phyloP scores from a whole-genome alignment of 2,113 vertebrate species.

The Gasterosteus nipponicus region DNA sequence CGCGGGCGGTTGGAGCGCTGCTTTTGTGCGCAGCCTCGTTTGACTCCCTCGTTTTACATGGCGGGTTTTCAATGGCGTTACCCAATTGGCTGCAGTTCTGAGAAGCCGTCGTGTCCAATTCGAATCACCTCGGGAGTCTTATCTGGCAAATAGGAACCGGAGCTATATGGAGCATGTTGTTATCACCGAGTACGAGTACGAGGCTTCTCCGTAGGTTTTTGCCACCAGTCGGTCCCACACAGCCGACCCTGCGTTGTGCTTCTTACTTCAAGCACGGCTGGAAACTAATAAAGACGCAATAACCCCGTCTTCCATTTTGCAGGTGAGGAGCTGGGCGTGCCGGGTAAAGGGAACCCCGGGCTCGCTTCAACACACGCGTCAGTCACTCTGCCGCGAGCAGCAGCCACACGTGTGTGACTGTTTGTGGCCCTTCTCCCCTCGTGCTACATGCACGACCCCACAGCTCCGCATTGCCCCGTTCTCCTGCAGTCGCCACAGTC shows the following conservation, averaged over 20 bases:
- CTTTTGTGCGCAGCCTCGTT: constrained; percentile 60
- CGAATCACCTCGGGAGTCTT: constrained; percentile 60
- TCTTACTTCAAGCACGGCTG: background rate
- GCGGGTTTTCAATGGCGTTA: constrained; percentile 55
- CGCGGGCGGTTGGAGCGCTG: constrained; percentile 51
- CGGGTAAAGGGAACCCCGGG: background rate
- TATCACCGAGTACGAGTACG: constrained; percentile 20
- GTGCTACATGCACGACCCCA: background rate
- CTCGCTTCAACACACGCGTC: background rate
- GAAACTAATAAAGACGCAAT: background rate
- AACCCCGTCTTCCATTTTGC: background rate
- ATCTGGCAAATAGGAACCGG: constrained; percentile 37
- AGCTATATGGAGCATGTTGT: constrained; percentile 39
- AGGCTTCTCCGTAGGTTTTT: constrained; percentile 7
- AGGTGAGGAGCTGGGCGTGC: background rate
- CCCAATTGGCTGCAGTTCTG: constrained; percentile 58
- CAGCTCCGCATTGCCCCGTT: background rate
- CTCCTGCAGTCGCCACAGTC: background rate
- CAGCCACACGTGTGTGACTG: background rate
- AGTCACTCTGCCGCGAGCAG: no score
- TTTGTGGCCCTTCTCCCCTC: background rate
- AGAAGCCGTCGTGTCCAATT: constrained; percentile 64
- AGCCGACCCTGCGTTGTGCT: background rate
- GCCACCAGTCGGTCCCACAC: constrained; percentile 4
- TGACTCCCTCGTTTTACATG: constrained; percentile 66